Conservation (phyloP, 2,113 vertebrate species). For the Phodopus roborovskii region DNA sequence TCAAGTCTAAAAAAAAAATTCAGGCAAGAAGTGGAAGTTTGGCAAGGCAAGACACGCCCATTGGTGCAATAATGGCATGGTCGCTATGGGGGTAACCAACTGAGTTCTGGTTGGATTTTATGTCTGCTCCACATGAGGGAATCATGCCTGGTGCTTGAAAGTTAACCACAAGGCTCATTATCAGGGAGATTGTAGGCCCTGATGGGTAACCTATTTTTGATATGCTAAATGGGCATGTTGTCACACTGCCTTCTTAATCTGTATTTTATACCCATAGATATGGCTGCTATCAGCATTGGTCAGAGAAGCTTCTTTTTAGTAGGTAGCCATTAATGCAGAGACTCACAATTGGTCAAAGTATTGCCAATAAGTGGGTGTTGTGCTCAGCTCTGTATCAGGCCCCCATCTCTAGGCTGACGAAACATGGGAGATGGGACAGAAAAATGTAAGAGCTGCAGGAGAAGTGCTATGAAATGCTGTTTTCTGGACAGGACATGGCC, state of each 20-base stretch:
- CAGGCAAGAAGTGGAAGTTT: background rate
- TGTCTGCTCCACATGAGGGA: background rate
- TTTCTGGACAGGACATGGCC: too few relatives aligned
- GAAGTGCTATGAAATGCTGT: background rate
- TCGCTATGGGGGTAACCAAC: background rate
- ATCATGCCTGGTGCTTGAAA: background rate
- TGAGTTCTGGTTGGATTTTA: background rate
- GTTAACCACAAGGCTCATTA: too few relatives aligned
- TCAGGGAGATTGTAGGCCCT: background rate
- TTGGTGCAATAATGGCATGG: background rate
- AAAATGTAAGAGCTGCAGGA: background rate
- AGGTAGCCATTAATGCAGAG: background rate
- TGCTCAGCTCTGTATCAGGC: background rate
- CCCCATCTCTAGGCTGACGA: background rate
- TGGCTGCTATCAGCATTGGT: background rate
- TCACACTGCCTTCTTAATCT: background rate
- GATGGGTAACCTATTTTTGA: background rate
- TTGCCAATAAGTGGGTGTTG: background rate
- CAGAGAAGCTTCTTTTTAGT: background rate
- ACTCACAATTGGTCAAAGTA: background rate
- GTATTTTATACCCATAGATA: background rate
- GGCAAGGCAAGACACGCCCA: background rate
- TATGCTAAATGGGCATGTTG: background rate
- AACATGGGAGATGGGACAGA: background rate
- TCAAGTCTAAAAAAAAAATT: constrained; percentile 30